Evolutionary conservation across 1,140 invertebrate species (phyloP).

Genomic region (Asbolus verrucosus): DNA sequence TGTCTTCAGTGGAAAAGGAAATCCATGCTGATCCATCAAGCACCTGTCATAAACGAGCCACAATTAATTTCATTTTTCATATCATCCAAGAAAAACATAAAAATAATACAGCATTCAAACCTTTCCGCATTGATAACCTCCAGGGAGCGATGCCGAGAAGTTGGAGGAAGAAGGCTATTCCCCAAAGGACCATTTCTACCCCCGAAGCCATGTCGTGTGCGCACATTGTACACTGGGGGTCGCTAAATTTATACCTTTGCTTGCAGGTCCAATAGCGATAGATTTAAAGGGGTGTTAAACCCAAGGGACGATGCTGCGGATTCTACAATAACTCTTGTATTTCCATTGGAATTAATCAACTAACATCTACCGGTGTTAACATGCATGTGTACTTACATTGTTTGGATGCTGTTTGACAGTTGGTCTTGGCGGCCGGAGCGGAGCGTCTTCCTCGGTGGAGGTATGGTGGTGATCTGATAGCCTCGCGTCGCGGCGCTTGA

Average conservation of each 20-base stretch:
- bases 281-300: conserved; percentile 63
- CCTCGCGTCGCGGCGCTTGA: conserved; percentile 55
- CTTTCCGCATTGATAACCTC: conserved; percentile 4
- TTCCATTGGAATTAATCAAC: too few relatives aligned
- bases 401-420: conserved; percentile 1
- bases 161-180: conserved; percentile 40
- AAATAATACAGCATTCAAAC: background rate
- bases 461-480: conserved; percentile 50
- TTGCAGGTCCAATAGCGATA: conserved; percentile 57
- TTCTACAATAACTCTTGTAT: too few relatives aligned
- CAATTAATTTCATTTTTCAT: background rate
- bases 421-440: background rate
- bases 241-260: conserved; percentile 58
- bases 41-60: background rate
- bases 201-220: conserved; percentile 49
- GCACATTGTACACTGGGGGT: conserved; percentile 52
- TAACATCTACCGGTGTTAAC: too few relatives aligned
- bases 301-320: too few relatives aligned
- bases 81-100: background rate
- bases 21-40: background rate
- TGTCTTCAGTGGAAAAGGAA: conserved; percentile 43
- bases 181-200: conserved; percentile 26
- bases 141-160: conserved; percentile 4
- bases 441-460: conserved; percentile 51
- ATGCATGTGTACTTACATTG: too few relatives aligned